A percentile compares a stretch with the other conserved stretches of the same genome.
Evolutionary conservation across 2,888 invertebrate species (phyloP).

Genomic region (Aleiodes testaceus): DNA sequence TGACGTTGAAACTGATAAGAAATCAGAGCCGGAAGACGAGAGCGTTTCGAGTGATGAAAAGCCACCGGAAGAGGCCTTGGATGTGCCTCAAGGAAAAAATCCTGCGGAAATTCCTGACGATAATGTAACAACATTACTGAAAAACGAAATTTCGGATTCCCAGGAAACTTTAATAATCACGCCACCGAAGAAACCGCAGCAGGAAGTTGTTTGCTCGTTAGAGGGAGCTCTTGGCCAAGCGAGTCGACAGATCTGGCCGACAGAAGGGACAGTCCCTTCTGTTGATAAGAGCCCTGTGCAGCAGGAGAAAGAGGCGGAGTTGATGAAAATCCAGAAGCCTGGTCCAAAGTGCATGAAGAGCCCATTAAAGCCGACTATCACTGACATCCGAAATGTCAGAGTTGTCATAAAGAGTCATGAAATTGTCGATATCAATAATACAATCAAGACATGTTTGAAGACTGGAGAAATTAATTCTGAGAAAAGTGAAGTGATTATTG

Average conservation of each 20-base stretch:
- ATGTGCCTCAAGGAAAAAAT: conserved; percentile 8
- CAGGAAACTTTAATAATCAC: not conserved
- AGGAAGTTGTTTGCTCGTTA: not conserved
- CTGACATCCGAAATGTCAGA: not conserved
- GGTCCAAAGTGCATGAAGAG: not conserved
- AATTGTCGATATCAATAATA: too few relatives aligned
- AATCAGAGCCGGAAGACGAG: not conserved
- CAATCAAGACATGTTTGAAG: not conserved
- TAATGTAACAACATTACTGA: not conserved
- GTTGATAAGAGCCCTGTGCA: not conserved
- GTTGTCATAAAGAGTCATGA: conserved; percentile 1
- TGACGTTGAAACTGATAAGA: conserved; percentile 21
- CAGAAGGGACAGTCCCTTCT: not conserved
- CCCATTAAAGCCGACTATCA: not conserved
- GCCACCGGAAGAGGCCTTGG: conserved; percentile 32
- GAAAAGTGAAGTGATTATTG: conserved; percentile 7
- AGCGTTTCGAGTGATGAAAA: conserved; percentile 43
- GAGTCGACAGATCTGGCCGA: not conserved
- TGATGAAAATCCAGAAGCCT: not conserved
- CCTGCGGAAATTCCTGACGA: conserved; percentile 3
- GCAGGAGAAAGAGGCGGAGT: not conserved
- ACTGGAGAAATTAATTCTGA: not conserved
- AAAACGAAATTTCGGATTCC: not conserved
- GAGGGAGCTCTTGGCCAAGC: not conserved
- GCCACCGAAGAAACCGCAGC: not conserved